These are phyloP conservation scores for Perca schrenkii DNA, from an alignment of 2,113 vertebrate species.

Conservation along the genomic window DNA sequence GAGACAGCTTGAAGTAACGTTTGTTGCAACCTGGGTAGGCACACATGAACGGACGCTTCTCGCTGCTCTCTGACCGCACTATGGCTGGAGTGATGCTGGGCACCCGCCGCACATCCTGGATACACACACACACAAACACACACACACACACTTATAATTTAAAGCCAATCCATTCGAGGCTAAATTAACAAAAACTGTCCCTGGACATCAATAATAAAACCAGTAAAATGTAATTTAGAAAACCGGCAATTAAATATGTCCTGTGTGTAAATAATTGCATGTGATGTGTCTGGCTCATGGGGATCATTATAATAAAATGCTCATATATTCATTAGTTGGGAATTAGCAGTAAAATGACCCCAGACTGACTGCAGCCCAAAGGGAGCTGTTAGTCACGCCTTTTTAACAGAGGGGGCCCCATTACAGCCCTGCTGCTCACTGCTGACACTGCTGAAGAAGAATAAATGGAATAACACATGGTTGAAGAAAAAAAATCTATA, in stretches of 20 bases:
- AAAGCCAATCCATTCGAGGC: constrained; percentile 23
- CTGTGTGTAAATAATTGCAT: constrained; percentile 43
- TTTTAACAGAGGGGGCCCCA: constrained; percentile 60
- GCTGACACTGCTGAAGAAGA: constrained; percentile 12
- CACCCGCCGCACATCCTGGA: constrained; percentile 92
- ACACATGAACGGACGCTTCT: constrained; percentile 98
- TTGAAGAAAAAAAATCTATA: background rate
- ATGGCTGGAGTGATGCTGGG: constrained; percentile 93
- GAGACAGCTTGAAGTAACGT: constrained; percentile 98
- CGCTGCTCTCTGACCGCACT: constrained; percentile 93
- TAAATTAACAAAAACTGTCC: constrained; percentile 24
- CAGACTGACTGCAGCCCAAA: constrained; percentile 65
- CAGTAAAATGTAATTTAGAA: constrained; percentile 55
- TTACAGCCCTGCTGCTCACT: constrained; percentile 9
- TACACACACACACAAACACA: constrained; percentile 27
- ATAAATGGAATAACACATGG: constrained; percentile 32
- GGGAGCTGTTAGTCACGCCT: constrained; percentile 84
- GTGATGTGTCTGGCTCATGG: constrained; percentile 42
- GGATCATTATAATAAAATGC: constrained; percentile 65
- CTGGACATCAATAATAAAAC: constrained; percentile 26
- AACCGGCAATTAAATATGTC: constrained; percentile 52
- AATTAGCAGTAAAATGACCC: constrained; percentile 82
- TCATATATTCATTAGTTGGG: constrained; percentile 71
- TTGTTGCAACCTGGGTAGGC: constrained; percentile 98
- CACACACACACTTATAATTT: constrained; percentile 24